Evolutionary conservation across 2,888 invertebrate species (phyloP).

Genomic region (Pterostichus madidus): DNA sequence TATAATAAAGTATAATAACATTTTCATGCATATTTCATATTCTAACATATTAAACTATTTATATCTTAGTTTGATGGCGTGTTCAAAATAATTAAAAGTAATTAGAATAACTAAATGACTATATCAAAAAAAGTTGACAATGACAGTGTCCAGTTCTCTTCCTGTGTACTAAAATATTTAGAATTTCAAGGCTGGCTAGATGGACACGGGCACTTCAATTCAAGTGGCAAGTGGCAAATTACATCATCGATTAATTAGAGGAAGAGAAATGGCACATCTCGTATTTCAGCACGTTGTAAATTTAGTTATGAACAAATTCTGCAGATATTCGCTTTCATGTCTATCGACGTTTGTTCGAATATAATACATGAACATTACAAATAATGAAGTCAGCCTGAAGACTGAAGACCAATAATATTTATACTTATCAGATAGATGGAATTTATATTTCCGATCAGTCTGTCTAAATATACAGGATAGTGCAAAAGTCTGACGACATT

Average conservation of each 20-base stretch:
- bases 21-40: neutral
- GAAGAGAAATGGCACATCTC: neutral
- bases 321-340: no score
- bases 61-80: neutral
- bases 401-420: no score
- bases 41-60: neutral
- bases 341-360: no score
- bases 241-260: neutral
- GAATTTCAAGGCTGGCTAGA: neutral
- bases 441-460: no score
- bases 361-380: no score
- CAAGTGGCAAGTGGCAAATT: neutral
- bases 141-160: slow-evolving; percentile 9
- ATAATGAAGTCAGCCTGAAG: no score
- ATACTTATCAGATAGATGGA: no score
- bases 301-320: no score
- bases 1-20: neutral
- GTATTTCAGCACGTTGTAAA: no score
- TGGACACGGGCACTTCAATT: neutral
- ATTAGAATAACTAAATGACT: neutral
- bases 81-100: neutral
- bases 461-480: no score
- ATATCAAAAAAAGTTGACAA: slow-evolving; percentile 5
- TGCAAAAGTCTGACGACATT: no score
- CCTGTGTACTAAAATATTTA: neutral